Evolutionary conservation across 2,888 invertebrate genomes (phyloP), one percentile per base, ranked within the genome.

Genomic region (Enoplolaimus lenunculus): DNA sequence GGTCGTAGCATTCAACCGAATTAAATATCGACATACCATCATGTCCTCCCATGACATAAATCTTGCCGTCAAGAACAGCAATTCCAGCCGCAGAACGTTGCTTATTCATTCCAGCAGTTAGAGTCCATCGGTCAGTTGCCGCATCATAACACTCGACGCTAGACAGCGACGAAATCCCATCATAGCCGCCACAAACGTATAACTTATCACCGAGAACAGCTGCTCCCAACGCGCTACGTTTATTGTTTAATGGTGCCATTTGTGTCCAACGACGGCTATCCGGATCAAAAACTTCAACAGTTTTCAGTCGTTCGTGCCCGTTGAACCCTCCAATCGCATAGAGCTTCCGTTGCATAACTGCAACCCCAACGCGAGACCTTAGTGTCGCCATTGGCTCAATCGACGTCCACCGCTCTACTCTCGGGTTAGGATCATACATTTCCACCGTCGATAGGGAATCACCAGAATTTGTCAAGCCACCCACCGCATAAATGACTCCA

Each of bases 131-230:
- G 28, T 13, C 64, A 3, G 31, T 2, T 29, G 13, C 83, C 1
- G 90, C 89, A 81, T 90, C 88, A 77, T 90, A 91, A 13, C 88
- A 87, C 81, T 91, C 91, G n/a, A 91, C 89, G 0, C 89, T 88
- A 7, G 88, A 87, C 21, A 91, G 83, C 83, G 91, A 91, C 0
- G 87, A 86, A 73, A 88, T 86, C 1, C 91, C 90, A 81, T 91
- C 90, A 78, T 90, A 91, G 71, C 90, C 89, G 16, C 89, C 89
- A 71, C 78, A 78, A 1, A 79, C 78, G 69, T 70, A 76, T 33
- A 77, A 68, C 21, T 72, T 70, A 34, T 75, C 74, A 28, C 71
- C 72, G 30, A 75, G 29, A 7, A 73, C 73, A 3, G 74, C 74
- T n/a, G 75, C 74, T 34, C 75, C 70, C 33, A 71, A 62, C 21